Evolutionary conservation across 1,140 invertebrate genomes (phyloP), one percentile per base, ranked within the genome.

Genomic region (Caenorhabditis briggsae): DNA sequence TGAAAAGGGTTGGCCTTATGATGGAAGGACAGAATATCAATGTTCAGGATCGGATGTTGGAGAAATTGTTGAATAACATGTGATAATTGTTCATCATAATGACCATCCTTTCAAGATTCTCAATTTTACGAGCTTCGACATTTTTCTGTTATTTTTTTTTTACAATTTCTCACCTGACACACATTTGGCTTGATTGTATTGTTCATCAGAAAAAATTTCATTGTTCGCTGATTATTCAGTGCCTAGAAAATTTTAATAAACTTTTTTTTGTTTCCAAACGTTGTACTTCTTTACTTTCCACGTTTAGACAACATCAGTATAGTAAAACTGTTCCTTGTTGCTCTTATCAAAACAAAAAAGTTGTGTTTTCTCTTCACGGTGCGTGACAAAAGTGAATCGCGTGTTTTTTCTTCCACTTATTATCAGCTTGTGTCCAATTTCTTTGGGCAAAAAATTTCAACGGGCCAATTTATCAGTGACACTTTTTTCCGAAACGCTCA

Each of bases 1-100:
- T 90, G 18, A 83, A 85, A 50, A 53, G 90, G 56, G 91, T 90
- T 58, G 86, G 89, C 50, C 78, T 88, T 53, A 90, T 87, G 14
- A 82, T 85, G 50, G 88, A 86, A 65, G 65, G 70, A 7, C 87
- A 91, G 33, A 88, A 91, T 53, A 90, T 86, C 56, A 85, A 88
- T 43, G 85, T 82, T 5, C 82, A 59, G 18, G 86, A 78, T 50
- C 90, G 48, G 86, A 90, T 83, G 43, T 18, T 25, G 65, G 83
- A 20, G 11, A 64, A 33, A 83, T 88, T 65, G 83, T 90, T 70
- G 55, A 85, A 46, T 58, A 91, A 74, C 74, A 91, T 64, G 84
- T 86, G 23, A 82, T 90, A 83, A 74, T 41, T 43, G 5, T 3
- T 64, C n/a, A 2, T 14, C 61, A 12, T 5, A n/a, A 33, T 83